Conservation (phyloP, 2,113 vertebrate species). For the Ceyx melanurus region DNA sequence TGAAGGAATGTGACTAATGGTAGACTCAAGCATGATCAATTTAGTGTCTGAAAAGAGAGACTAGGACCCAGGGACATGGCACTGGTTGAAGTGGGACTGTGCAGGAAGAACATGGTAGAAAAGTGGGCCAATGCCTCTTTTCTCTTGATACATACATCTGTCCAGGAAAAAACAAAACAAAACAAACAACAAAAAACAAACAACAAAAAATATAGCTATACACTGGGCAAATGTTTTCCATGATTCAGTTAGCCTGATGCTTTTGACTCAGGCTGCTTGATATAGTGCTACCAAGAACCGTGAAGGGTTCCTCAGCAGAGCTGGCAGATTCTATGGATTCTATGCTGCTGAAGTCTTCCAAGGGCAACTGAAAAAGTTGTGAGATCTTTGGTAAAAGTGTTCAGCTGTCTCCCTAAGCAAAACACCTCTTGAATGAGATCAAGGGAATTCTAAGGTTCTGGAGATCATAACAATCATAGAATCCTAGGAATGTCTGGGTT, state of each 20-base stretch:
- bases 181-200: no score
- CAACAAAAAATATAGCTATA: no score
- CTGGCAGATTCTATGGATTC: neutral
- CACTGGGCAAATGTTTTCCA: neutral
- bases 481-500: no score
- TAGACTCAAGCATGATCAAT: neutral
- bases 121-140: neutral
- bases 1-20: neutral
- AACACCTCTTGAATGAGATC: neutral
- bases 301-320: neutral
- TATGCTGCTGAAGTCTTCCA: accelerated
- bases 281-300: neutral
- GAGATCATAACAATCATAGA: no score
- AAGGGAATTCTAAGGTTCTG: neutral
- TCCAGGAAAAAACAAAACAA: neutral
- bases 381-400: neutral
- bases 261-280: neutral
- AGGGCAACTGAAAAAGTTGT: neutral
- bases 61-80: accelerated
- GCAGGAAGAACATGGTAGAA: neutral
- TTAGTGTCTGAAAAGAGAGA: neutral
- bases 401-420: neutral
- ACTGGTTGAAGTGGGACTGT: neutral
- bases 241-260: neutral
- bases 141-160: neutral